Conservation (phyloP, 1,140 invertebrate genomes). For the Trachymyrmex cornetzi region DNA sequence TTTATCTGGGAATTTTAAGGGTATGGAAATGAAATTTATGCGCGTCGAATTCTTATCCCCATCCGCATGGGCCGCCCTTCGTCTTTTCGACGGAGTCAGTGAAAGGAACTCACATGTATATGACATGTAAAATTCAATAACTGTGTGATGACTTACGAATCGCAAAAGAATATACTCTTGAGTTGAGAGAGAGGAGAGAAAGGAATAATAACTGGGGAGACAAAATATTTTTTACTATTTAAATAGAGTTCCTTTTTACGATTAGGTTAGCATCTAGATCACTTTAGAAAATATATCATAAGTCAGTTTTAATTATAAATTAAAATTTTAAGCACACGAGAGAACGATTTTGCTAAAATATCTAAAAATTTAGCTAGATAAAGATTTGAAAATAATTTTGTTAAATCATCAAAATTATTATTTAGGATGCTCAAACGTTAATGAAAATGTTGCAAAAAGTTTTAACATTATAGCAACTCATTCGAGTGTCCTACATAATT, state of each 20-base stretch:
- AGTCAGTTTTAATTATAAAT: constrained; percentile 15
- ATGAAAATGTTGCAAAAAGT: too few species aligned
- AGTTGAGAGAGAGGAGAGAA: neutral
- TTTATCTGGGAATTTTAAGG: constrained; percentile 77
- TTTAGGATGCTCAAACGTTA: too few species aligned
- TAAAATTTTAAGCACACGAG: neutral
- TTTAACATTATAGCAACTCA: too few species aligned
- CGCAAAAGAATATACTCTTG: constrained; percentile 17
- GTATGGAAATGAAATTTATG: constrained; percentile 77
- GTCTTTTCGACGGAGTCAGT: constrained; percentile 36
- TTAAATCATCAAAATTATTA: too few species aligned
- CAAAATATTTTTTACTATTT: neutral
- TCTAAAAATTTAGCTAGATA: too few species aligned
- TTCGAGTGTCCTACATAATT: too few species aligned
- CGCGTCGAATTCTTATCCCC: constrained; percentile 58
- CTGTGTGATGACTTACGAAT: constrained; percentile 22
- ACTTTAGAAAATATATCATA: neutral
- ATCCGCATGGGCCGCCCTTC: constrained; percentile 11
- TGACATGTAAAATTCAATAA: constrained; percentile 61
- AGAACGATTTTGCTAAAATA: too few species aligned
- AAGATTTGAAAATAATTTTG: too few species aligned
- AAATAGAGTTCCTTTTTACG: neutral
- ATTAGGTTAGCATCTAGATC: neutral
- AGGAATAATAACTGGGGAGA: neutral
- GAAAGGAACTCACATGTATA: constrained; percentile 45